A percentile compares a stretch with the other conserved stretches of the same genome.
Conservation (phyloP, 1,140 invertebrate genomes). For the Drosophila ohnishii region DNA sequence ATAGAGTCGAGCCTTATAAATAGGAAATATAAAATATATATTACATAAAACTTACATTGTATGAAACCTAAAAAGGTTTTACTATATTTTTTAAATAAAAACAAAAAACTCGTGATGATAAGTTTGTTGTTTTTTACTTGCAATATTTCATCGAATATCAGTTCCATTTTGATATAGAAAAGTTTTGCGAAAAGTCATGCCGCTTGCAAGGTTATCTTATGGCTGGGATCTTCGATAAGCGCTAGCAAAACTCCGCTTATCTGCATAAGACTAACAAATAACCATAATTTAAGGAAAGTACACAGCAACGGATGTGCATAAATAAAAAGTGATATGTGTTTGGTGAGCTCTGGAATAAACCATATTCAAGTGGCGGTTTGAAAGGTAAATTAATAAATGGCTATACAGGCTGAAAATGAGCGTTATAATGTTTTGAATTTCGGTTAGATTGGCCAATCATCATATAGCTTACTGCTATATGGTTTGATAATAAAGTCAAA, state of each 20-base stretch:
- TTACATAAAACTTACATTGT: no score
- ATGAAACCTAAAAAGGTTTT: not conserved
- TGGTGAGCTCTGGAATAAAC: slow-evolving; percentile 25
- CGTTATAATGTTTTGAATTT: not conserved
- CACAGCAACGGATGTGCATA: slow-evolving; percentile 46
- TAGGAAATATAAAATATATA: not conserved
- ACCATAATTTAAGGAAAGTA: slow-evolving; percentile 10
- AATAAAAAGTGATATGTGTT: slow-evolving; percentile 6
- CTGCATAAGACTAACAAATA: slow-evolving; percentile 18
- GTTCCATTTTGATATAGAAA: slow-evolving; percentile 10
- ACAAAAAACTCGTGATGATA: not conserved
- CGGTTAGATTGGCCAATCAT: not conserved
- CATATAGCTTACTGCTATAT: not conserved
- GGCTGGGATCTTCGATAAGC: slow-evolving; percentile 37
- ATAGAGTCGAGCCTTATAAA: not conserved
- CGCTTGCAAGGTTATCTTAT: slow-evolving; percentile 36
- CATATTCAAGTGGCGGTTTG: not conserved
- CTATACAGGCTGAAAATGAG: not conserved
- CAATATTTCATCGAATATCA: slow-evolving; percentile 3
- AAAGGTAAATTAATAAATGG: slow-evolving; percentile 15
- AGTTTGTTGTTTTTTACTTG: not conserved
- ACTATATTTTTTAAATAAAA: not conserved
- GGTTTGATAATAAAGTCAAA: no score
- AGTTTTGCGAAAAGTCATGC: slow-evolving; percentile 9
- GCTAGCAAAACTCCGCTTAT: slow-evolving; percentile 30